Evolutionary conservation across 2,113 vertebrate genomes (phyloP).

Genomic region (Gracilinanus agilis): DNA sequence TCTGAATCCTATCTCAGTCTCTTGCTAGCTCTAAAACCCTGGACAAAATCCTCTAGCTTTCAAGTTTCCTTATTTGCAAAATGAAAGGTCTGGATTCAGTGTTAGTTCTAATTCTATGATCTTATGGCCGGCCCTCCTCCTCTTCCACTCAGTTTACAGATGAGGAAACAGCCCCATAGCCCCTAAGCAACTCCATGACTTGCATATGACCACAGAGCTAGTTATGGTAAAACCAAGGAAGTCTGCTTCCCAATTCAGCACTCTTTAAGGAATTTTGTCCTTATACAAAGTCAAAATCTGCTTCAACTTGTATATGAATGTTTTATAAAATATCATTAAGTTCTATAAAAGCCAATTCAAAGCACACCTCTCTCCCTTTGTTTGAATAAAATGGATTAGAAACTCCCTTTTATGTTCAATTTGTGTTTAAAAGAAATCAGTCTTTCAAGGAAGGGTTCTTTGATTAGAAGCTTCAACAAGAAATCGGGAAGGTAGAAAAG

Average conservation of each 20-base stretch:
- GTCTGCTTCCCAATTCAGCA: neutral
- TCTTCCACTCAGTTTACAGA: neutral
- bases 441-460: neutral
- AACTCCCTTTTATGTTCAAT: neutral
- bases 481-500: neutral
- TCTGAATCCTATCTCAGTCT: neutral
- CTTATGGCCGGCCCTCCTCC: neutral
- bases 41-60: neutral
- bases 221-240: neutral
- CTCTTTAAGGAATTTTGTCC: neutral
- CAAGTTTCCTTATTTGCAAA: neutral
- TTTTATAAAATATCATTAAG: neutral
- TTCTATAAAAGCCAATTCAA: neutral
- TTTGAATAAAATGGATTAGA: neutral
- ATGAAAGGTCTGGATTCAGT: neutral
- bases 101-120: neutral
- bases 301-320: neutral
- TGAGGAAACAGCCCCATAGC: neutral
- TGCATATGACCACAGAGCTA: neutral
- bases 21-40: neutral
- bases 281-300: neutral
- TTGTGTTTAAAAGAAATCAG: neutral
- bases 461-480: neutral
- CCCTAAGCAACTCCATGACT: neutral
- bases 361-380: neutral